Conservation (phyloP, 2,888 invertebrate genomes). For the Mimumesa dahlbomi region DNA sequence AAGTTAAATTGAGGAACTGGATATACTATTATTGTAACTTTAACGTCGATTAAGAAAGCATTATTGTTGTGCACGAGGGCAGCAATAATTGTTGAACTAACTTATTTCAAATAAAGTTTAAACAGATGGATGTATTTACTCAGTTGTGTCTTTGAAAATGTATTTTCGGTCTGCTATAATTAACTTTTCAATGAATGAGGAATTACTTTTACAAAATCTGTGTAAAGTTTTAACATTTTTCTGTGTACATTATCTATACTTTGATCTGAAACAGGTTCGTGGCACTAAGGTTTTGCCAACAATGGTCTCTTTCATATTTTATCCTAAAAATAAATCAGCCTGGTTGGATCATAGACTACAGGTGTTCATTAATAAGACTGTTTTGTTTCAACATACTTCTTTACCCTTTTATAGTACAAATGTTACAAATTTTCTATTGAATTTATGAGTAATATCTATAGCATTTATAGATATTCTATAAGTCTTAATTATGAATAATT, state of each 20-base stretch:
- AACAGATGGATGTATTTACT: slow-evolving; percentile 30
- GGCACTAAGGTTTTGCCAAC: slow-evolving; percentile 50
- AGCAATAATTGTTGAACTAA: neutral
- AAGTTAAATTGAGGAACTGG: no score
- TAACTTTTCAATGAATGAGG: neutral
- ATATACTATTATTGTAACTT: no score
- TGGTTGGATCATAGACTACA: slow-evolving; percentile 52
- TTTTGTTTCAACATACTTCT: slow-evolving; percentile 13
- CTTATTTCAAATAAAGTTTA: slow-evolving; percentile 27
- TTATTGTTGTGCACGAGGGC: neutral
- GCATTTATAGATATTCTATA: no score
- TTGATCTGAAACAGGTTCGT: slow-evolving; percentile 37
- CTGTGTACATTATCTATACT: slow-evolving; percentile 1
- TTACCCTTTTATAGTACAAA: slow-evolving; percentile 1
- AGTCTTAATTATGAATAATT: neutral
- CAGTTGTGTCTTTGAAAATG: slow-evolving; percentile 11
- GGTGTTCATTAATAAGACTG: slow-evolving; percentile 16
- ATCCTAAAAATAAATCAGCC: slow-evolving; percentile 64
- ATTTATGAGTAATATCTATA: no score
- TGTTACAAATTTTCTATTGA: no score
- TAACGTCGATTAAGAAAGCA: no score
- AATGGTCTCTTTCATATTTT: slow-evolving; percentile 59
- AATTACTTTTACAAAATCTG: neutral
- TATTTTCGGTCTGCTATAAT: neutral
- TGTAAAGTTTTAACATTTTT: slow-evolving; percentile 7